Evolutionary conservation across 2,888 invertebrate genomes (phyloP), one percentile per base, ranked within the genome.

Genomic region (Melieria omissa): DNA sequence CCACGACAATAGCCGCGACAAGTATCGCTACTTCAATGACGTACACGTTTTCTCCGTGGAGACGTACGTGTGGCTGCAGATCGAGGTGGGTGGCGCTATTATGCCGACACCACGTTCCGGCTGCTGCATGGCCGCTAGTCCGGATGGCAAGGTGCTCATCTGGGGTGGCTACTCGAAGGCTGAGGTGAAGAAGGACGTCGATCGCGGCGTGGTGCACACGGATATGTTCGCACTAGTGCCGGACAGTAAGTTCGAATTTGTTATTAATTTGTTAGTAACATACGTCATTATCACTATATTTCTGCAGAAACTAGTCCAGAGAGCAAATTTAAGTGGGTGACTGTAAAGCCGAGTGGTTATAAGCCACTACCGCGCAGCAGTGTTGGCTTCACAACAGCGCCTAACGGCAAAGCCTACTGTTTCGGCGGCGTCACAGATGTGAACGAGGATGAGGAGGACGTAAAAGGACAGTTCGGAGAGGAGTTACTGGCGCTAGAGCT

Each of bases 21-120:
- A 94, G 74, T 96, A 93, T 84, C 93, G 93, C 78, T 98, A 97
- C 88, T 95, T 91, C 84, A 97, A 97, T 85, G 98, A 98, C 84
- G 85, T 96, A 1, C 90, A 94, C 86, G 86, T 91, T 47, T 97
- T 98, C 87, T 92, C 94, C 78, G 86, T 95, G 76, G 95, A 95
- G 80, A 91, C 90, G 0, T 92, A 95, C 80, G 88, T 88, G 0
- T 98, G 97, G 97, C 88, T 86, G 3, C 93, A 92, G 83, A 81
- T 97, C 63, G 90, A 91, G 66, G 88, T 91, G 0, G 85, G 83
- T 75, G 93, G 94, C 1, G 89, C 88, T 6, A 77, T 85, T 7
- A 88, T 91, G 3, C 97, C 97, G 0, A 86, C 90, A 41, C 92
- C 96, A 0, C 88, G 97, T 78, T 95, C 95, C 1, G 96, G 93